Evolutionary conservation across 2,113 vertebrate genomes (phyloP), one percentile per base, ranked within the genome.

Genomic region (Ailuropoda melanoleuca): DNA sequence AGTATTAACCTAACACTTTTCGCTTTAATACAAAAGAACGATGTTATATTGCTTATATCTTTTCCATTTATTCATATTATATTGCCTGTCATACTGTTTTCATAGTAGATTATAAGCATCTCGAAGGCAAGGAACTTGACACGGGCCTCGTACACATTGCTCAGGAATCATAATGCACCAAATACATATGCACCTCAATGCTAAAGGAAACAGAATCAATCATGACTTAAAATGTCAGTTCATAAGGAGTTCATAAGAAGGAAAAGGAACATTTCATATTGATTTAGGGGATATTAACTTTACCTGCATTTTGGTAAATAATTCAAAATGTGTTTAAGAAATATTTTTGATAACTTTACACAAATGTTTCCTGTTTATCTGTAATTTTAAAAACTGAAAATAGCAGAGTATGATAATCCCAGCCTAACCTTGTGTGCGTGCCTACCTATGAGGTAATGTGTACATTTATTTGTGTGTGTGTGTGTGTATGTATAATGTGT

Each of bases 331-430:
- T 96, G 74, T 95, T 85, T 93, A 48, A 87, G 72, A 70, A 62
- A 75, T 46, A 82, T 81, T 80, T 96, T 86, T 92, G 80, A 78
- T 90, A 80, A 75, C 12, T 92, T 93, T 0, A 4, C 39, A 64
- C 19, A 88, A 75, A 1, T 90, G 19, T 87, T 89, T 91, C 55
- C 93, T 62, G 3, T 85, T 96, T 93, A 90, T 48, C n/a, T 95
- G 1, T 43, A 43, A 95, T 62, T 89, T 88, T 55, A 91, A 95
- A 97, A 92, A 83, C 39, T 93, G 72, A 87, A 95, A 88, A 81
- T 81, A 91, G 34, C 14, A 60, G 17, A 90, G 31, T 55, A 29
- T 48, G 29, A 34, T 88, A 37, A 95, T 96, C 96, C 7, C 26
- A 86, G 23, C 86, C 82, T 60, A 95, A 74, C n/a, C 58, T 89